phyloP scores from a whole-genome alignment of 2,888 invertebrate species.

The Alloplasta piceator region DNA sequence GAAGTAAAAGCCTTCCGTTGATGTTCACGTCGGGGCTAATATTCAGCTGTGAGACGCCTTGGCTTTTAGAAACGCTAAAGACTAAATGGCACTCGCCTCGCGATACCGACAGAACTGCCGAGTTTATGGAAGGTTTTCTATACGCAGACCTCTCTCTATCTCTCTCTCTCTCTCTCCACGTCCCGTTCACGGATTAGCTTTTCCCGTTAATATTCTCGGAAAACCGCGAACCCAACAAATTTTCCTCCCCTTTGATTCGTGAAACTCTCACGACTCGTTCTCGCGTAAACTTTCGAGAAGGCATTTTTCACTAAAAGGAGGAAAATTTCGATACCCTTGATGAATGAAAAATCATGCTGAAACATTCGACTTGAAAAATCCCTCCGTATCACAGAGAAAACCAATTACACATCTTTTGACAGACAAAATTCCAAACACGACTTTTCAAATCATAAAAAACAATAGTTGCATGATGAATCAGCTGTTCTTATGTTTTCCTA shows the following conservation, averaged over 20 bases:
- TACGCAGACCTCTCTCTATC: slow-evolving; percentile 54
- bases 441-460: too few species aligned
- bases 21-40: slow-evolving; percentile 75
- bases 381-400: too few species aligned
- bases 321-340: too few species aligned
- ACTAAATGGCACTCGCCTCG: slow-evolving; percentile 79
- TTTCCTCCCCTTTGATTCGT: slow-evolving; percentile 41
- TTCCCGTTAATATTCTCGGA: slow-evolving; percentile 59
- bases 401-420: too few species aligned
- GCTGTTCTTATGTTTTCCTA: too few species aligned
- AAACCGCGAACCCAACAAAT: slow-evolving; percentile 52
- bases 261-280: background rate
- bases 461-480: too few species aligned
- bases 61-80: slow-evolving; percentile 82
- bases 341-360: too few species aligned
- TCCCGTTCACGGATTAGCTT: slow-evolving; percentile 67
- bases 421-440: too few species aligned
- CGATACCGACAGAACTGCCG: slow-evolving; percentile 43
- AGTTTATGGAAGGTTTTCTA: slow-evolving; percentile 65
- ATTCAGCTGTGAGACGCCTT: slow-evolving; percentile 71
- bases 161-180: slow-evolving; percentile 37
- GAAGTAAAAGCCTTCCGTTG: slow-evolving; percentile 78
- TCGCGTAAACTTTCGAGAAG: slow-evolving; percentile 11
- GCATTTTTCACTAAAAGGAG: background rate
- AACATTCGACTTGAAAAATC: too few species aligned